A percentile compares a stretch with the other conserved stretches of the same genome.
Evolutionary conservation across 2,888 invertebrate species (phyloP).

Genomic region (Embidobia sp.): DNA sequence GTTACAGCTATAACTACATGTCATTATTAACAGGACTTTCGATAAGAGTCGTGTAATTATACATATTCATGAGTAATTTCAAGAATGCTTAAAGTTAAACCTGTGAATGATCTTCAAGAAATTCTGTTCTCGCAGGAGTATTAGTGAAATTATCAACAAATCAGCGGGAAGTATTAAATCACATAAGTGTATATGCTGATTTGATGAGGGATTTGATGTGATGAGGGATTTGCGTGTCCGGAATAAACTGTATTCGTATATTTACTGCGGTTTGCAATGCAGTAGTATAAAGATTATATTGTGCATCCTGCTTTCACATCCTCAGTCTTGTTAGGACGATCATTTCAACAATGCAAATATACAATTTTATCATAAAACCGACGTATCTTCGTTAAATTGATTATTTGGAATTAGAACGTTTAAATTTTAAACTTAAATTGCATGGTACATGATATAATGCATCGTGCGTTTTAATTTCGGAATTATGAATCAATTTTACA

Average conservation of each 20-base stretch:
- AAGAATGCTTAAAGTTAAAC: slow-evolving; percentile 3
- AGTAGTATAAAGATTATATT: slow-evolving; percentile 60
- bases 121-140: slow-evolving; percentile 67
- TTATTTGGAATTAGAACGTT: no score
- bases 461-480: no score
- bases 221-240: slow-evolving; percentile 61
- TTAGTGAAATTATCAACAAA: slow-evolving; percentile 70
- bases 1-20: no score
- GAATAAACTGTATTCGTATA: slow-evolving; percentile 55
- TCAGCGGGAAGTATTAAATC: slow-evolving; percentile 63
- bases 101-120: slow-evolving; percentile 31
- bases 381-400: slow-evolving; percentile 6
- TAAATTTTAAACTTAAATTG: no score
- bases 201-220: slow-evolving; percentile 43
- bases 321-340: slow-evolving; percentile 57
- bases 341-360: slow-evolving; percentile 47
- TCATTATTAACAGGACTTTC: no score
- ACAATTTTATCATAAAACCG: slow-evolving; percentile 31
- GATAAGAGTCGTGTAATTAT: no score
- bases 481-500: no score
- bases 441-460: no score
- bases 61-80: no score
- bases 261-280: slow-evolving; percentile 51
- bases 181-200: slow-evolving; percentile 55
- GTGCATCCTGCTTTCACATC: slow-evolving; percentile 60